Evolutionary conservation across 1,140 invertebrate genomes (phyloP).

Genomic region (Drosophila ficusphila): DNA sequence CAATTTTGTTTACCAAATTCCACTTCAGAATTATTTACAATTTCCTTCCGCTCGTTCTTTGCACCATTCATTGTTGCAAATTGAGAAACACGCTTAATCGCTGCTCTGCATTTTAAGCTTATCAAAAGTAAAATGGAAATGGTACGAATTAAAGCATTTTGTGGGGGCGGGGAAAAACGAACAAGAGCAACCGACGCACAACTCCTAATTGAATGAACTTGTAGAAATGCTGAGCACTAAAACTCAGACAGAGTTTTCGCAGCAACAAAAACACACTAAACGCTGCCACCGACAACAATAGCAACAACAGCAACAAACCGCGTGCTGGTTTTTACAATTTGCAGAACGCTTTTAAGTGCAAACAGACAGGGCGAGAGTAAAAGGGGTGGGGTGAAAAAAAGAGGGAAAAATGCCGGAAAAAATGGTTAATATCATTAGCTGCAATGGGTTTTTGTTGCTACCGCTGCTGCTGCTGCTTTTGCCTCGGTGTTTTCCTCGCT

Average conservation of each 20-base stretch:
- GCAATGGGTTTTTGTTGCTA: constrained; percentile 47
- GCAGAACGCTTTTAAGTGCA: constrained; percentile 74
- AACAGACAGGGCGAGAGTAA: constrained; percentile 47
- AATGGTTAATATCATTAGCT: constrained; percentile 80
- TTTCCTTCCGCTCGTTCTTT: not conserved
- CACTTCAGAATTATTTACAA: not conserved
- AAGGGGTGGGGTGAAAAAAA: constrained; percentile 15
- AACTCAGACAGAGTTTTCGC: constrained; percentile 24
- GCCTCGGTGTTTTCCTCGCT: constrained; percentile 15
- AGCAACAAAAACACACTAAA: constrained; percentile 43
- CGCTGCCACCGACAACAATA: constrained; percentile 37
- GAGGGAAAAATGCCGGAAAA: constrained; percentile 49
- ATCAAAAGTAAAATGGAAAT: constrained; percentile 18
- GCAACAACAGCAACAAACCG: constrained; percentile 23
- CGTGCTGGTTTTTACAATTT: constrained; percentile 71
- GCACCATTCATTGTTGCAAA: not conserved
- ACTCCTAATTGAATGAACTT: constrained; percentile 77
- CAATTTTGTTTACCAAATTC: not conserved
- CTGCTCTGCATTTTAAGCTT: constrained; percentile 18
- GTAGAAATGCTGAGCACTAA: constrained; percentile 70
- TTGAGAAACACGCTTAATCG: constrained; percentile 13
- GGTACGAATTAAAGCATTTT: constrained; percentile 20
- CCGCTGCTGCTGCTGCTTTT: constrained; percentile 6
- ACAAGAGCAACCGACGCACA: constrained; percentile 29
- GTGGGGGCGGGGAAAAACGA: not conserved